Evolutionary conservation across 2,797 vertebrate genomes (phyloP).

Genomic region (Margarornis squamiger): DNA sequence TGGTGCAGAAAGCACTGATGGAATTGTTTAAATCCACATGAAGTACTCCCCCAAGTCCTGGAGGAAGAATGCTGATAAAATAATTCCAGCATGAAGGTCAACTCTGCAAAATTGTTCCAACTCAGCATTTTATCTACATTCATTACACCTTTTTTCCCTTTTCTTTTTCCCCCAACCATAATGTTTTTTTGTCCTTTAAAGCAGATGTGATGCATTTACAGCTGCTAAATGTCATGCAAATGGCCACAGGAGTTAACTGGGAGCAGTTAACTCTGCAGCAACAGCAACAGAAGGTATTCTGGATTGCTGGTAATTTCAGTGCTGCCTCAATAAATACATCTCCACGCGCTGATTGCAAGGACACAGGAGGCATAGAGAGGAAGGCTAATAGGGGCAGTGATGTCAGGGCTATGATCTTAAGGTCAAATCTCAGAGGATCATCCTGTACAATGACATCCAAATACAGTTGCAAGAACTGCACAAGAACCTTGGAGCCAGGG

Average conservation of each 20-base stretch:
- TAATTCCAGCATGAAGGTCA: background rate
- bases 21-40: background rate
- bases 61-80: background rate
- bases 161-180: fast-evolving
- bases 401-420: background rate
- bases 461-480: background rate
- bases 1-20: background rate
- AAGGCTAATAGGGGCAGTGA: background rate
- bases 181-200: background rate
- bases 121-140: background rate
- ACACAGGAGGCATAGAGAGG: background rate
- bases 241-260: background rate
- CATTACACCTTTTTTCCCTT: fast-evolving
- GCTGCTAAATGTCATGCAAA: background rate
- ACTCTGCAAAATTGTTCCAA: background rate
- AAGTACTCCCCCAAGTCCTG: background rate
- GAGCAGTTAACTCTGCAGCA: background rate
- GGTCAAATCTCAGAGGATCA: background rate
- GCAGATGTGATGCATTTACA: background rate
- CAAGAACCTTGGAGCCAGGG: background rate
- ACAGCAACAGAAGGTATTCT: background rate
- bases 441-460: background rate
- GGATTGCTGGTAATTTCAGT: background rate
- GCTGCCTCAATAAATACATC: background rate
- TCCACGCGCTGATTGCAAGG: background rate